Conservation (phyloP, 2,888 invertebrate species). For the Pterostichus niger region DNA sequence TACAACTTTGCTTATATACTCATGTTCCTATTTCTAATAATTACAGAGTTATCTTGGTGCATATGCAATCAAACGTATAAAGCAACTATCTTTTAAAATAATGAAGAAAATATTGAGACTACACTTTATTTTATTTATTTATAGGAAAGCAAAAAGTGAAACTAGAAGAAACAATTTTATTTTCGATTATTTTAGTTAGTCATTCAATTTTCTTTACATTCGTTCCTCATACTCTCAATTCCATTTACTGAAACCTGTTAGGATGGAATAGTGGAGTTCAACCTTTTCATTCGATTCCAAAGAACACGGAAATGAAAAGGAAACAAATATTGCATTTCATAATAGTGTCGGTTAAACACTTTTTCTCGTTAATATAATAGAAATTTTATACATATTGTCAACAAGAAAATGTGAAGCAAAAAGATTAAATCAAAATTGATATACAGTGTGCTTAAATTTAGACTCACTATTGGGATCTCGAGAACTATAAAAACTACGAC, state of each 20-base stretch:
- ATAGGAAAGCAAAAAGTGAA: conserved; percentile 4
- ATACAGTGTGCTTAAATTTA: no score
- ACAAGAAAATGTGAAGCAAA: no score
- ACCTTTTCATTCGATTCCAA: conserved; percentile 6
- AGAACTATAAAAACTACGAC: no score
- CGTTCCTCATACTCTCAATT: conserved; percentile 27
- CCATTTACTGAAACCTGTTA: conserved; percentile 34
- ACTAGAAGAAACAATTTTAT: neutral
- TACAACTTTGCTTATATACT: no score
- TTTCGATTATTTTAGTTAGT: conserved; percentile 21
- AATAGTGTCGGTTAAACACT: conserved; percentile 1
- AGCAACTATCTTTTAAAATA: no score
- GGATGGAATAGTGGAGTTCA: neutral
- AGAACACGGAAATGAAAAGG: neutral
- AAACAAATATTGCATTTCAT: neutral
- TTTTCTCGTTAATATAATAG: conserved; percentile 2
- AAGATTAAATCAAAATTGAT: no score
- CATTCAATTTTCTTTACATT: conserved; percentile 1
- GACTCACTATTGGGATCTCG: no score
- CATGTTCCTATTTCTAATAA: no score
- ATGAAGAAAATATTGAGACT: no score
- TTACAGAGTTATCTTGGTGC: no score
- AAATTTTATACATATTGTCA: neutral
- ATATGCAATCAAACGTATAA: no score
- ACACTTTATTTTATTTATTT: neutral